These are phyloP conservation scores for Ochropleura plecta DNA, from an alignment of 2,888 invertebrate species.

Conservation along the genomic window DNA sequence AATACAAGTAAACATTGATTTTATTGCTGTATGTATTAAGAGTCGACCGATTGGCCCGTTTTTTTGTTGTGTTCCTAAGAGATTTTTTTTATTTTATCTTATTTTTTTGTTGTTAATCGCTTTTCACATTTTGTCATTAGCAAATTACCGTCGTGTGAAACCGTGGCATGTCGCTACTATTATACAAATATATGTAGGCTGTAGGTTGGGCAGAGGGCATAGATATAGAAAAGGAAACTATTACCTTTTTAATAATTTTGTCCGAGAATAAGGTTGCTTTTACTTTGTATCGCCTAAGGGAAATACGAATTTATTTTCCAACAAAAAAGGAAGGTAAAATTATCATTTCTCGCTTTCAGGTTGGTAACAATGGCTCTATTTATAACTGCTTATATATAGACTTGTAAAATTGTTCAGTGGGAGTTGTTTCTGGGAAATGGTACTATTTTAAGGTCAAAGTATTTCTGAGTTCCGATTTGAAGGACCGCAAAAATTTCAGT, in stretches of 20 bases:
- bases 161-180: neutral
- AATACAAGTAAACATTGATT: neutral
- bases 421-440: neutral
- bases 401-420: neutral
- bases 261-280: neutral
- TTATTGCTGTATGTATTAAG: neutral
- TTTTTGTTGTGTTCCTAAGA: neutral
- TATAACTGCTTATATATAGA: constrained; percentile 14
- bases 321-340: neutral
- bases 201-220: neutral
- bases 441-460: constrained; percentile 5
- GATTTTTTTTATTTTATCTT: neutral
- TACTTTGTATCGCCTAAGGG: neutral
- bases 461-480: neutral
- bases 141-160: neutral
- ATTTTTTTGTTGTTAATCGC: neutral
- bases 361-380: constrained; percentile 20
- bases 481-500: neutral
- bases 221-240: too few species aligned
- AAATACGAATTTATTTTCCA: neutral
- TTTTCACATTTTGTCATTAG: neutral
- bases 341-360: neutral
- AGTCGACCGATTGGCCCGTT: neutral
- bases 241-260: neutral
- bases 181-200: neutral